A percentile compares a stretch with the other conserved stretches of the same genome.
Conservation (phyloP, 2,797 vertebrate genomes). For the Rhyacichthys aspro region DNA sequence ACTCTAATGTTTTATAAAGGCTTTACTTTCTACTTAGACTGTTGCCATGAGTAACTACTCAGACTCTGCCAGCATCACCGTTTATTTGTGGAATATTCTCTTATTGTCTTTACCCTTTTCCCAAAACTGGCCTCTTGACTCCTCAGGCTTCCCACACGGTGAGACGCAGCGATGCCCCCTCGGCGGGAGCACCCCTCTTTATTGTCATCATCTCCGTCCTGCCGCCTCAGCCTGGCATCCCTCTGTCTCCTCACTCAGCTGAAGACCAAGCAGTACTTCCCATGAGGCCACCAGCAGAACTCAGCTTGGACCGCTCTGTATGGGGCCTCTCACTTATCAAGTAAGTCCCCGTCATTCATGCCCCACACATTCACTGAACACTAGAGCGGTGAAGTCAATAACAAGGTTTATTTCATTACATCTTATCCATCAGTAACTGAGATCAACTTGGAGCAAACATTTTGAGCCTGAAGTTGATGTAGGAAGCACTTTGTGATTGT, state of each 20-base stretch:
- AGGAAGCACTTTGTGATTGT: not conserved
- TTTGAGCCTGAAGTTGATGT: not conserved
- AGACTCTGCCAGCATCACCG: too few species aligned
- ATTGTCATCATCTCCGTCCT: constrained; percentile 30
- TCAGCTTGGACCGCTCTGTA: constrained; percentile 76
- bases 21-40: too few species aligned
- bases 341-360: constrained; percentile 55
- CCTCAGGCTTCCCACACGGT: constrained; percentile 36
- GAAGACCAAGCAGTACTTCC: constrained; percentile 65
- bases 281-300: constrained; percentile 80
- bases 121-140: not conserved
- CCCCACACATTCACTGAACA: too few species aligned
- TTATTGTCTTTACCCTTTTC: too few species aligned
- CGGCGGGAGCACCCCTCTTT: constrained; percentile 51
- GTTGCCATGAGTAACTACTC: too few species aligned
- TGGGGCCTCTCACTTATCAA: constrained; percentile 80
- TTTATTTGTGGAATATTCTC: too few species aligned
- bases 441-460: not conserved
- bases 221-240: constrained; percentile 57
- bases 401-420: not conserved
- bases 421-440: not conserved
- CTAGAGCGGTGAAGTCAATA: not conserved
- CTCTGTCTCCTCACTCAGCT: constrained; percentile 43
- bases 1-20: too few species aligned
- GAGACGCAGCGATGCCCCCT: constrained; percentile 70